Evolutionary conservation across 2,888 invertebrate genomes (phyloP).

Genomic region (Agrenia bidenticulata): DNA sequence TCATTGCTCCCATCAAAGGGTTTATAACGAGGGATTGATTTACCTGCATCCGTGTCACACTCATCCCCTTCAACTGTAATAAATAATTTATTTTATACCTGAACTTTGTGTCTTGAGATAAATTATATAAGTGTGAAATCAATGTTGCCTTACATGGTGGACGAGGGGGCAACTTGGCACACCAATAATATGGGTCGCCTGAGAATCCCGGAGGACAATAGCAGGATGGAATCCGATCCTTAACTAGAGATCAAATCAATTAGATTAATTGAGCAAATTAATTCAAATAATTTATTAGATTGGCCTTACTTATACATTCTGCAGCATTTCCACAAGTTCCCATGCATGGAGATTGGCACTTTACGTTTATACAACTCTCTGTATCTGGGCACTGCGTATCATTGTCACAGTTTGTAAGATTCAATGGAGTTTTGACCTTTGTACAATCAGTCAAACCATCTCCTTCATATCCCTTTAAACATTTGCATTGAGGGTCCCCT

Average conservation of each 20-base stretch:
- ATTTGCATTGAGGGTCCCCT: slow-evolving; percentile 46
- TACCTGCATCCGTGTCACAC: slow-evolving; percentile 46
- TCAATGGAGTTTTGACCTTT: slow-evolving; percentile 48
- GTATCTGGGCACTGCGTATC: slow-evolving; percentile 39
- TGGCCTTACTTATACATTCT: slow-evolving; percentile 48
- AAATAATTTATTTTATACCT: slow-evolving; percentile 1
- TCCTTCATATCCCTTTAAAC: slow-evolving; percentile 47
- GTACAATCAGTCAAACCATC: slow-evolving; percentile 47
- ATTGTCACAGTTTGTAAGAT: slow-evolving; percentile 45
- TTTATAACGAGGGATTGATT: no score
- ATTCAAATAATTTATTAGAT: not conserved
- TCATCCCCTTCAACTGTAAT: slow-evolving; percentile 50
- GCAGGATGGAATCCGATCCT: slow-evolving; percentile 49
- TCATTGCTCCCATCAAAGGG: no score
- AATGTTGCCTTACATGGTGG: slow-evolving; percentile 48
- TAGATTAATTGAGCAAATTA: not conserved
- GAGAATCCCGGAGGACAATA: slow-evolving; percentile 48
- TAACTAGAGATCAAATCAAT: slow-evolving; percentile 34
- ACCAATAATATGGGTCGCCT: slow-evolving; percentile 51
- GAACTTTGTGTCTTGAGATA: slow-evolving; percentile 1
- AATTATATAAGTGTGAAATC: slow-evolving; percentile 8
- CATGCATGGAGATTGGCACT: slow-evolving; percentile 50
- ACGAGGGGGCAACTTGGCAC: slow-evolving; percentile 50
- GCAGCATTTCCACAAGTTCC: slow-evolving; percentile 52
- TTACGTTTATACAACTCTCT: slow-evolving; percentile 48